A percentile compares a stretch with the other conserved stretches of the same genome.
phyloP scores from a whole-genome alignment of 35 echinoderm and acorn worm species.

The Stichopus chloronotus region DNA sequence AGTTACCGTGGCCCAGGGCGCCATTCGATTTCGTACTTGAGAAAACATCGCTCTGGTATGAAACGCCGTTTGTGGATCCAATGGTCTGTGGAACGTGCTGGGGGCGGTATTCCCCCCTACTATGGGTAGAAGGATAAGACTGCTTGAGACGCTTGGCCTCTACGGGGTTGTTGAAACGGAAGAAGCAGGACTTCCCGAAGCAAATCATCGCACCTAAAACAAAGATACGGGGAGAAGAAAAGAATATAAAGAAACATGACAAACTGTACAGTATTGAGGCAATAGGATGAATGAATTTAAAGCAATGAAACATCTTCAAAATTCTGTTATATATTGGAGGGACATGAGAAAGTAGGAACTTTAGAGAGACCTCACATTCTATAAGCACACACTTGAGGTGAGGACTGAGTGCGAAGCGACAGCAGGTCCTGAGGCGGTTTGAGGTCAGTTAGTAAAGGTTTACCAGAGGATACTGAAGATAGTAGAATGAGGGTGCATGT shows the following conservation, averaged over 20 bases:
- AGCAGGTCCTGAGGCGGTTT: too few species aligned
- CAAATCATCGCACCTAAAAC: constrained; percentile 94
- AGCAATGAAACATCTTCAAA: background rate
- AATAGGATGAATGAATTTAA: background rate
- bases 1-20: constrained; percentile 17
- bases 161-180: constrained; percentile 86
- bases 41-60: too few species aligned
- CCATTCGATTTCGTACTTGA: constrained; percentile 21
- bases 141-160: constrained; percentile 80
- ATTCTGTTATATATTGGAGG: too few species aligned
- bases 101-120: constrained; percentile 50
- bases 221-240: background rate
- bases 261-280: background rate
- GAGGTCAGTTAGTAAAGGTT: too few species aligned
- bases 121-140: constrained; percentile 38
- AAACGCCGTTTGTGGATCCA: background rate
- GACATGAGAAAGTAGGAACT: too few species aligned
- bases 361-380: too few species aligned
- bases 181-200: constrained; percentile 90
- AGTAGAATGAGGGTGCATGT: too few species aligned
- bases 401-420: too few species aligned
- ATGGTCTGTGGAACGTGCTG: background rate
- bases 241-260: background rate
- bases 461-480: too few species aligned
- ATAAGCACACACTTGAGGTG: too few species aligned